Evolutionary conservation across 2,888 invertebrate species (phyloP), one percentile per base, ranked within the genome.

Genomic region (Lithophane socia): DNA sequence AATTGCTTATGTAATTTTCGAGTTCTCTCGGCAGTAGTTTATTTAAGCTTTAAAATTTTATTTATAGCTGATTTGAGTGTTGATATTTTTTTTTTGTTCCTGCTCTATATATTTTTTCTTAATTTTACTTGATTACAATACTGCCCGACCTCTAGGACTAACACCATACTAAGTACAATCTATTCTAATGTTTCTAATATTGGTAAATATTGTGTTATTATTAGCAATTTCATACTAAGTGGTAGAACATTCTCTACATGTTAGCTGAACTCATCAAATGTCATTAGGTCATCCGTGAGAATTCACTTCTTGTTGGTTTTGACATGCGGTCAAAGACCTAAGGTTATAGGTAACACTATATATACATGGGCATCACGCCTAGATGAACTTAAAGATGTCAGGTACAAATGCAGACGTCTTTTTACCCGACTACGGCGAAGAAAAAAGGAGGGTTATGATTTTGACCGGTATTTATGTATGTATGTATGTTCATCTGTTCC

Each of bases 271-370:
- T 54, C 52, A 68, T 75, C 84, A 83, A 82, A 82, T 83, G 80
- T 29, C 82, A 83, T 69, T 65, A 47, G 84, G 82, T 84, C 84
- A 82, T 37, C 12, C 58, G 71, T 80, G 71, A 63, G 84, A 82
- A 80, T 63, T 65, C 65, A 72, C 47, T 61, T 75, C 47, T 61
- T 75, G 75, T 58, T 75, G 12, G 58, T 24, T 79, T 24, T 69
- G 71, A 80, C 42, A 12, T 61, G 52, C 65, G 83, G 83, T 83
- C 75, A 72, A 65, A 71, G 71, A 73, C 52, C 64, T 79, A 29
- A 63, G 42, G 60, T 66, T 70, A 44, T 29, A 56, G 54, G 18
- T 66, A 49, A 61, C 42, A 44, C 29, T 64, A 16, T 54, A 71
- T 56, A 16, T 54, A 71, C 37, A 56, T 18, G 16, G 44, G 21